Conservation (phyloP, 2,888 invertebrate species). For the Cinara cedri region DNA sequence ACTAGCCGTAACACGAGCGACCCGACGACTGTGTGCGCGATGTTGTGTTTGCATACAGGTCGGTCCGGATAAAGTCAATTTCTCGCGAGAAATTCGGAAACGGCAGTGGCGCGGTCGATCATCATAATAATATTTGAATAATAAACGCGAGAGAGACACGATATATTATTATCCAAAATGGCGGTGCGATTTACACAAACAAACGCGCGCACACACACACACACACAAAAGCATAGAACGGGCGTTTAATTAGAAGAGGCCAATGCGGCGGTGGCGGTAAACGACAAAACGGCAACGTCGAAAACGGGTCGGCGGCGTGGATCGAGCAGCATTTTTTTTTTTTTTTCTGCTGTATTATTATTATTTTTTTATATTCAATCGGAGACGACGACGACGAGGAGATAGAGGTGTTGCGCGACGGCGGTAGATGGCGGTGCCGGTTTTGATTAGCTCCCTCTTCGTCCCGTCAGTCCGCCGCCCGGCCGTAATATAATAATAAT, state of each 20-base stretch:
- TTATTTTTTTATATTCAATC: too few relatives aligned
- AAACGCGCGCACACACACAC: constrained; percentile 12
- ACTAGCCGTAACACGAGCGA: too few relatives aligned
- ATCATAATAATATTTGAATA: background rate
- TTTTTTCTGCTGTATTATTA: too few relatives aligned
- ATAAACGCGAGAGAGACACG: background rate
- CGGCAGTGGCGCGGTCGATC: too few relatives aligned
- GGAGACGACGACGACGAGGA: constrained; percentile 3
- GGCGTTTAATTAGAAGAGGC: constrained; percentile 48
- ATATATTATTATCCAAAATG: constrained; percentile 39
- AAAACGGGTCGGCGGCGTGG: constrained; percentile 26
- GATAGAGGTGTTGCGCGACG: constrained; percentile 25
- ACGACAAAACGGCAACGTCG: constrained; percentile 44
- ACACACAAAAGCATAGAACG: background rate
- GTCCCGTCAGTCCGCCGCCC: background rate
- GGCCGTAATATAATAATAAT: background rate
- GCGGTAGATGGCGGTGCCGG: constrained; percentile 46
- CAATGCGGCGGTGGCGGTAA: background rate
- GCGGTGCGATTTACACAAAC: constrained; percentile 34
- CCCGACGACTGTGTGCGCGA: too few relatives aligned
- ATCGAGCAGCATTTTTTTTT: background rate
- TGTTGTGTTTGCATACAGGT: too few relatives aligned
- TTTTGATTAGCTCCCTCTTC: constrained; percentile 34
- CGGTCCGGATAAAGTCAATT: too few relatives aligned
- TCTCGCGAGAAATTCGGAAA: too few relatives aligned